Base-by-base conservation (phyloP, 2,797 vertebrate species). In the Tachyglossus aculeatus region DNA sequence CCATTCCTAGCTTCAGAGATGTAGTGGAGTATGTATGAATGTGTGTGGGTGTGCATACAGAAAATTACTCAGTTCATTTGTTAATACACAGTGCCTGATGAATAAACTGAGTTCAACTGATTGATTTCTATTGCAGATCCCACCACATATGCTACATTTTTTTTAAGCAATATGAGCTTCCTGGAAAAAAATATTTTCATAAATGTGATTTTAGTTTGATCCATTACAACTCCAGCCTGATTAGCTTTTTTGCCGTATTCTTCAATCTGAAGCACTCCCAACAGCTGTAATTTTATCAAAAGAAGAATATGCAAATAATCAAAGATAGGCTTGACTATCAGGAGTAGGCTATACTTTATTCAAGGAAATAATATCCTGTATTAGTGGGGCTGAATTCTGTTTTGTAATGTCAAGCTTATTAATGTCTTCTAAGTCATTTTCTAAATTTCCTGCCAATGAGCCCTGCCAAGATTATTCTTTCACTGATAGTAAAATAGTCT, bases 251-350 rank as follows among this genome's bases (percentile, higher is more conserved):
- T n/a, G n/a, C n/a, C n/a, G n/a, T n/a, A n/a, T n/a, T n/a, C n/a
- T n/a, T n/a, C n/a, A n/a, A 74, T 67, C 61, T 73, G 79, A 75
- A 86, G 53, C 67, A 74, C 43, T 74, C 59, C 6, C 12, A 16
- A 34, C 50, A 67, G 57, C 41, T 74, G 85, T 77, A 83, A 59
- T 65, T 66, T 50, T 29, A 44, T 71, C 60, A 68, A 67, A 24
- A 72, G 71, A 85, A 69, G 48, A 54, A 80, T 45, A 64, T 19
- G 38, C 53, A 71, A 79, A 79, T 78, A 56, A 58, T n/a, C 74
- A 56, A 55, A 27, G 71, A 88, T 74, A 86, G 54, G 22, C 37
- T 52, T 9, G 39, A 60, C 5, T 48, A 71, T 31, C 67, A 74
- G 43, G 43, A 56, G 59, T 50, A 71, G 27, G 33, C 4, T 4